Base-by-base conservation (phyloP, 2,113 vertebrate genomes). In the Tupaia chinensis region DNA sequence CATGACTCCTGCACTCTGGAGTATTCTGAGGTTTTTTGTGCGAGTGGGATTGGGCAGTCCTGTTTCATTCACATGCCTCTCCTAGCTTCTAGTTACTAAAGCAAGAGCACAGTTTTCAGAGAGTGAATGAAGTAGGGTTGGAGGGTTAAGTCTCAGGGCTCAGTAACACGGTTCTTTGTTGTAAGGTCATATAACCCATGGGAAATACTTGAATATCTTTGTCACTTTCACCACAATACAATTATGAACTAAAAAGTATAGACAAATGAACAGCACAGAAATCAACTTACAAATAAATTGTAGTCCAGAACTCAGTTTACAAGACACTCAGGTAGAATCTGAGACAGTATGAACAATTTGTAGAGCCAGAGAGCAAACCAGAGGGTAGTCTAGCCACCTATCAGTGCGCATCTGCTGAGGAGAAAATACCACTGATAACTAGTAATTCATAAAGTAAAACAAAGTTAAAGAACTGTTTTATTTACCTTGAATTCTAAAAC, bases 391-490 rank as follows among this genome's bases (percentile, higher is more conserved):
- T 2, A 6, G 53, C 53, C 53, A 66, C 66, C 53, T 12, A 9
- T 16, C 95, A 8, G 3, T 7, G 29, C 44, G 44, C 44, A 44
- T 44, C 44, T 44, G 44, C 61, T 17, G n/a, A 20, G 53, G 1
- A 83, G 60, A 84, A 90, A 90, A 82, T 60, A 29, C 32, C 69
- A 9, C 23, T 17, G 29, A 77, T 60, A 29, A 16, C 22, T 68
- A 87, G 58, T 34, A 34, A 89, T 11, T 87, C 22, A 83, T 19
- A n/a, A 82, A 76, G 66, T 58, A 8, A 82, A 87, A 58, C 56
- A 87, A 88, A 93, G 80, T 4, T 66, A 23, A 90, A 85, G 53
- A 76, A 78, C 20, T 25, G 7, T 65, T 87, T 91, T 54, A 87
- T 60, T 74, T 60, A 79, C 5, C 66, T 63, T 60, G 74, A 91